phyloP scores from a whole-genome alignment of 2,797 vertebrate species.

The Spinibarbus caldwelli region DNA sequence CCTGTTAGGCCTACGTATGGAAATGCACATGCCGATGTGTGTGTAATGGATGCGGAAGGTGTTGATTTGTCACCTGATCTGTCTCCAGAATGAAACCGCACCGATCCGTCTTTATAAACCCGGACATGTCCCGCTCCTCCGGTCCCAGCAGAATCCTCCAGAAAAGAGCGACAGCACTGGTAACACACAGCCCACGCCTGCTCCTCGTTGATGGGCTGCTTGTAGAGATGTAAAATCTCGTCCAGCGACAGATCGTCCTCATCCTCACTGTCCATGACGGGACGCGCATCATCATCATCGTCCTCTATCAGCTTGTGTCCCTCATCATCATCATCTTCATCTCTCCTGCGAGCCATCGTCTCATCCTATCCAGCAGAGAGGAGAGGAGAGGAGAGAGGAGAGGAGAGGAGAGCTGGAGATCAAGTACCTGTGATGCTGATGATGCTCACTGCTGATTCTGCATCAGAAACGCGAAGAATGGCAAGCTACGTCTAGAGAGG shows the following conservation, averaged over 20 bases:
- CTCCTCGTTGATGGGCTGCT: constrained; percentile 96
- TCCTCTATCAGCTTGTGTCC: constrained; percentile 66
- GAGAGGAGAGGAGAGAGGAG: no score
- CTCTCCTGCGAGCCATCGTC: constrained; percentile 75
- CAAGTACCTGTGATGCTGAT: no score
- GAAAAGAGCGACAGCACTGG: constrained; percentile 87
- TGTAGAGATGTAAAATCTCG: constrained; percentile 88
- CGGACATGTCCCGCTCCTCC: constrained; percentile 4
- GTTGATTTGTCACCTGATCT: constrained; percentile 28
- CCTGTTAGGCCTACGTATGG: background rate
- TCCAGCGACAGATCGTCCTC: constrained; percentile 83
- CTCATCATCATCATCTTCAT: constrained; percentile 66
- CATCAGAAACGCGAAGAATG: background rate
- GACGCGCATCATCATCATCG: constrained; percentile 46
- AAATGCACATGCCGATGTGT: background rate
- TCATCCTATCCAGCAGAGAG: constrained; percentile 71
- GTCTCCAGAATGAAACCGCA: constrained; percentile 21
- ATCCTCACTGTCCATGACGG: constrained; percentile 66
- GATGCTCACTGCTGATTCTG: background rate
- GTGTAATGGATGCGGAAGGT: background rate
- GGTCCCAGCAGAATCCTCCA: constrained; percentile 35
- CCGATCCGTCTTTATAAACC: constrained; percentile 35
- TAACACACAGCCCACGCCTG: constrained; percentile 98
- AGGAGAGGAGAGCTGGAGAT: no score
- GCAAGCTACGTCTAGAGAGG: background rate